Evolutionary conservation across 2,888 invertebrate species (phyloP), one percentile per base, ranked within the genome.

Genomic region (Clostera curtula): DNA sequence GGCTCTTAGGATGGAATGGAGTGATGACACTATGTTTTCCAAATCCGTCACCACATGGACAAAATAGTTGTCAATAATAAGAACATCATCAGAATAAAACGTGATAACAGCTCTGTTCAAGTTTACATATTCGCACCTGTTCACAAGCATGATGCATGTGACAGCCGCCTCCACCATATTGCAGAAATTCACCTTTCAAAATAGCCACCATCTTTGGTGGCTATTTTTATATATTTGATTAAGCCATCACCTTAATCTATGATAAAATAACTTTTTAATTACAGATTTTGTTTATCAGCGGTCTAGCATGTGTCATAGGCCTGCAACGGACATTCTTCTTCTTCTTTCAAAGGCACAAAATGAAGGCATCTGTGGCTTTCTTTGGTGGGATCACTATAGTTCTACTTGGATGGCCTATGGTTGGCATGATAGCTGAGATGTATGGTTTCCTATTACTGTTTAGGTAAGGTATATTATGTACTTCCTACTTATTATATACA

Each of bases 261-360:
- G 2, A 18, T 18, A n/a, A 5, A 2, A 14, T 29, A 15, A 11
- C 3, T 8, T 20, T 21, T 15, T 20, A 11, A 15, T 88, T 89
- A 23, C 86, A 99, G 98, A 95, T 99, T 40, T 86, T 99, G 13
- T 99, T 99, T 76, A 92, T 99, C 49, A 88, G 91, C 46, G 99
- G 99, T 1, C 86, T 99, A 27, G 95, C 93, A 8, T 97, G 98
- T 74, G 96, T 98, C 6, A 98, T 98, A 61, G 99, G 99, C 1
- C 86, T 98, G 12, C 94, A 96, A 70, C 83, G 98, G 62, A 98
- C 98, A 4, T 91, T 98, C 58, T 89, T 95, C 59, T 99, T 99
- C 75, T 99, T 99, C 85, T 99, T 99, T 74, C 98, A 99, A 83
- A 84, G 90, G 43, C 97, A 98, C 69, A 99, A 98, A 87, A 82